Base-by-base conservation (phyloP, 2,113 vertebrate species). In the Petrocephalus microphthalmus region DNA sequence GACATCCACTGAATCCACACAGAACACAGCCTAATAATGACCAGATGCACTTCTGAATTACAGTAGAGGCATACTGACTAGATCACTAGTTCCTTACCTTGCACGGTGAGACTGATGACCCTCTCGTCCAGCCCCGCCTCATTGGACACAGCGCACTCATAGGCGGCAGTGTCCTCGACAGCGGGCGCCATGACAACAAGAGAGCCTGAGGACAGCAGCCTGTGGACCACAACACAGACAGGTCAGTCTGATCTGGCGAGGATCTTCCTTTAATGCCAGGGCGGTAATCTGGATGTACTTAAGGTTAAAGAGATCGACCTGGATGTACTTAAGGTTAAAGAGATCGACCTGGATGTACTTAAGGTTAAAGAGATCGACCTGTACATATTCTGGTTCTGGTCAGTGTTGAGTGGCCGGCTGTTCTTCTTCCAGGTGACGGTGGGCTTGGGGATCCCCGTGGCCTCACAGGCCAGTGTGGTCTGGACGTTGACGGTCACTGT, bases 381-480 rank as follows among this genome's bases (percentile, higher is more conserved):
- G 95, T 98, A 99, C 56, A 95, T 96, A 93, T 98, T 99, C 93
- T 99, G 97, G 92, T 98, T 97, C 92, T 98, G 97, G 92, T 99
- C 97, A 89, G 97, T 93, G 91, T 93, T 97, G 90, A 99, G 95
- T 87, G 92, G 88, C 17, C 92, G 95, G 0, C 95, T 95, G 29
- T 98, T 96, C 94, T 97, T 99, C 0, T 91, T 97, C 98, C 98
- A 99, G 71, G 42, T 94, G 91, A 99, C 49, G 2, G 91, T 91
- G 85, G 98, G 98, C 90, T 95, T 98, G 78, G 98, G 98, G 86
- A 98, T 97, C 64, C 98, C 98, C 0, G 96, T 93, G 82, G 96
- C 96, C 91, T 99, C 98, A 87, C 98, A 99, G 37, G 96, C 95
- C 91, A 99, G 92, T 7, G 96, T 98, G 60, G 96, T 97, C 94